Evolutionary conservation across 2,888 invertebrate genomes (phyloP).

Genomic region (Drosophila suboccidentalis): DNA sequence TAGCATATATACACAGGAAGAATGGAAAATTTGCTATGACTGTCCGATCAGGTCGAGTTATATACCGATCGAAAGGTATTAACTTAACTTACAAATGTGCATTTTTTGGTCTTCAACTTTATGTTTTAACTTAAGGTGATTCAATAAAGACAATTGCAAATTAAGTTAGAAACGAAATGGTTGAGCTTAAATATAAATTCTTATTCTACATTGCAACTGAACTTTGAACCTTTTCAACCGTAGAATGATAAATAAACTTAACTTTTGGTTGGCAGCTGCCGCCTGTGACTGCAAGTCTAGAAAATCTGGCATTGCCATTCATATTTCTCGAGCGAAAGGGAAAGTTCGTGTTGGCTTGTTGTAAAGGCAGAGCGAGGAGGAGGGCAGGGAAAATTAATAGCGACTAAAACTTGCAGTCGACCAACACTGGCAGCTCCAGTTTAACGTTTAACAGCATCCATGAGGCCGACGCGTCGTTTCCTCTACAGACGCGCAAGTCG

Average conservation of each 20-base stretch:
- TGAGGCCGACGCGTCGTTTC: constrained; percentile 24
- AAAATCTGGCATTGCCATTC: constrained; percentile 49
- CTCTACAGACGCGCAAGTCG: constrained; percentile 58
- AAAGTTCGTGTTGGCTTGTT: constrained; percentile 35
- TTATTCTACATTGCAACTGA: background rate
- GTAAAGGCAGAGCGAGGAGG: background rate
- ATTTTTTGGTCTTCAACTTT: no score
- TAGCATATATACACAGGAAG: no score
- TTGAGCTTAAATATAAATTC: background rate
- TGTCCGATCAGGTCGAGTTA: no score
- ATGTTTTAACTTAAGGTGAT: no score
- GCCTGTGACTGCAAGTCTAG: constrained; percentile 23
- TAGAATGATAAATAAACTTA: constrained; percentile 24
- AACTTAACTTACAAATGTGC: no score
- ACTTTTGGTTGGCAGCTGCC: constrained; percentile 18
- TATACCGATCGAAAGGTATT: no score
- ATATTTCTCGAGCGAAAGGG: constrained; percentile 56
- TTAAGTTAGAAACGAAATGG: background rate
- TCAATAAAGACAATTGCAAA: background rate
- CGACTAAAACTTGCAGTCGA: constrained; percentile 65
- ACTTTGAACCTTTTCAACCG: background rate
- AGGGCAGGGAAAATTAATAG: constrained; percentile 69
- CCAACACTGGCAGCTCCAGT: constrained; percentile 41
- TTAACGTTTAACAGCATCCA: constrained; percentile 23
- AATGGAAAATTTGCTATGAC: no score